Percentiles rank a stretch among this genome's conserved stretches.
Conservation (phyloP, 30 jellyfish, hydroid and myxozoan genomes). For the Nemopilema nomurai region DNA sequence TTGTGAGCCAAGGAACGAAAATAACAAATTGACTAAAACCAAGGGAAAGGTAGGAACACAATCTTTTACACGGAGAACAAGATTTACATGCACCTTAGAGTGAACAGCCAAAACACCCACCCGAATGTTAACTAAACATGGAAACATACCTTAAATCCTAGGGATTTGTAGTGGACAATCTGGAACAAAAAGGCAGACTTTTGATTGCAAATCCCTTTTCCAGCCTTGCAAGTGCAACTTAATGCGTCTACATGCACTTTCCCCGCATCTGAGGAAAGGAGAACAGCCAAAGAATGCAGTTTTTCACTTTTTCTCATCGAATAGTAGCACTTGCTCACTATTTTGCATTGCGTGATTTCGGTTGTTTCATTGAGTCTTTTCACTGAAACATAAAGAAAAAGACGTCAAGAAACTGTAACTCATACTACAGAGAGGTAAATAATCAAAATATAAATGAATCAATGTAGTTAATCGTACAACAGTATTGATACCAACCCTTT, state of each 20-base stretch:
- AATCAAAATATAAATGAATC: not conserved
- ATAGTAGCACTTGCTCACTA: constrained; percentile 4
- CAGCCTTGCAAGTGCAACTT: constrained; percentile 30
- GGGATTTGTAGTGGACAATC: constrained; percentile 3
- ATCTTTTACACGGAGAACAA: not conserved
- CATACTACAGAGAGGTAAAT: not conserved
- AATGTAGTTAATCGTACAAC: not conserved
- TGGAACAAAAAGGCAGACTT: constrained; percentile 5
- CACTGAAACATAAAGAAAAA: not conserved
- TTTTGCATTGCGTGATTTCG: not conserved
- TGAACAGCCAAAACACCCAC: not conserved
- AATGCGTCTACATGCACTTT: not conserved
- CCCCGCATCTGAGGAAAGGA: not conserved
- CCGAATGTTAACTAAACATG: not conserved
- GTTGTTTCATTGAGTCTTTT: not conserved
- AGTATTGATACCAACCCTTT: not conserved
- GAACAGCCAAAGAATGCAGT: constrained; percentile 11
- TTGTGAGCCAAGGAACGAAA: not conserved
- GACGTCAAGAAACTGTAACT: not conserved
- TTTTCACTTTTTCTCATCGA: constrained; percentile 22
- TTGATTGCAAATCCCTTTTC: constrained; percentile 26
- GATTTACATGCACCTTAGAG: not conserved
- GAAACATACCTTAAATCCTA: not conserved
- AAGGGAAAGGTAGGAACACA: not conserved
- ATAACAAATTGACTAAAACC: not conserved